Evolutionary conservation across 2,888 invertebrate genomes (phyloP), one percentile per base, ranked within the genome.

Genomic region (Patella pellucida): DNA sequence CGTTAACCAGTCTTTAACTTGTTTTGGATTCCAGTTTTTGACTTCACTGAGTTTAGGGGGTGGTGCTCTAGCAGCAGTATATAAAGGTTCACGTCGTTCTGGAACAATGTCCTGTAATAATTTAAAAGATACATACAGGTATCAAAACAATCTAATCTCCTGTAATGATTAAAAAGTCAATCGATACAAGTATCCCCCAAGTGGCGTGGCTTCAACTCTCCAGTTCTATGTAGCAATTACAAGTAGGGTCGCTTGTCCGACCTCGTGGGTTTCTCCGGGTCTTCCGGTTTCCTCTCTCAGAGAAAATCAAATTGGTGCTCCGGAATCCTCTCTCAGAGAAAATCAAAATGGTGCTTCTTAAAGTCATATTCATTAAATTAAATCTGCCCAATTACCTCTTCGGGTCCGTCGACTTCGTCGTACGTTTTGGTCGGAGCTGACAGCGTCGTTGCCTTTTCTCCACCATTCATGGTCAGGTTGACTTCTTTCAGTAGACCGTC

Each of bases 401-500:
- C 71, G 14, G 23, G 71, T 11, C 52, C 50, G 19, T 52, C 71
- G 9, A 52, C 71, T 16, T 23, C 51, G 4, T 52, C 23, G 51
- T 9, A 14, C 0, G 50, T n/a, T 52, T 68, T 71, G 31, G 15
- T 51, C n/a, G 56, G 69, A 41, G 50, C 54, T 4, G 51, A 50
- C 4, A 14, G 41, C 3, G 52, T 72, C 51, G 27, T 14, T 5
- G 52, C 23, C 7, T 23, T 71, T 14, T 52, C 52, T 7, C 68
- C 68, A 7, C 69, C 68, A 51, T 68, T 52, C 31, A 75, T 50
- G 19, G 68, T 68, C 5, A 62, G 41, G 3, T 72, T 11, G 2
- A 82, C 54, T 69, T 81, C 81, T 52, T 75, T 80, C 16, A 80
- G 51, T 16, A 82, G 56, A 5, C 72, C 79, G 3, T 54, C 72